A percentile compares a stretch with the other conserved stretches of the same genome.
Evolutionary conservation across 2,113 vertebrate genomes (phyloP).

Genomic region (Pseudopodoces humilis): DNA sequence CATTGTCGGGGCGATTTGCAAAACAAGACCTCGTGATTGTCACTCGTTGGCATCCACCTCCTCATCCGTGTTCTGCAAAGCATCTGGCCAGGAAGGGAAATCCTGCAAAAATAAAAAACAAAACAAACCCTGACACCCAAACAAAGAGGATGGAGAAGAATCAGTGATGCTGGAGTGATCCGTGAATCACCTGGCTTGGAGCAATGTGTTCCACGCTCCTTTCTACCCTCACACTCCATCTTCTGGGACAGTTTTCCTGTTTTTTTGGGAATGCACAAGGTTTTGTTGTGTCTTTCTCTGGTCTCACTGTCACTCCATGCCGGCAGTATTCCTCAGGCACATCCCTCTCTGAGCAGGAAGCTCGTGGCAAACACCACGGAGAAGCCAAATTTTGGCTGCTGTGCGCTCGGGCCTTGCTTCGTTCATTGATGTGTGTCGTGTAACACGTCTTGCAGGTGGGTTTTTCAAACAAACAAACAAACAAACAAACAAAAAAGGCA

Average conservation of each 20-base stretch:
- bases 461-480: background rate
- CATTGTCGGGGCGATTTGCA: background rate
- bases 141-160: background rate
- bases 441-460: background rate
- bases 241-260: slow-evolving; percentile 19
- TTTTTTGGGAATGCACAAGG: slow-evolving; percentile 24
- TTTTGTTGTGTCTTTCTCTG: background rate
- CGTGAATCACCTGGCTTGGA: background rate
- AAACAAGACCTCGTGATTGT: background rate
- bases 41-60: slow-evolving; percentile 11
- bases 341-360: background rate
- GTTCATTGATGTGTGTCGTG: background rate
- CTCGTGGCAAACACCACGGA: background rate
- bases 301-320: background rate
- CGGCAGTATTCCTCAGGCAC: background rate
- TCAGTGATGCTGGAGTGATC: background rate
- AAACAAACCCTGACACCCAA: slow-evolving; percentile 19
- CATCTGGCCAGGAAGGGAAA: slow-evolving; percentile 46
- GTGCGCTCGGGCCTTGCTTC: background rate
- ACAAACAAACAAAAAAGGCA: background rate
- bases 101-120: background rate
- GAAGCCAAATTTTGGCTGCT: background rate
- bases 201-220: background rate
- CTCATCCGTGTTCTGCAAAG: slow-evolving; percentile 11
- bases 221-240: background rate